Evolutionary conservation across 2,888 invertebrate genomes (phyloP).

Genomic region (Gryllus longicercus): DNA sequence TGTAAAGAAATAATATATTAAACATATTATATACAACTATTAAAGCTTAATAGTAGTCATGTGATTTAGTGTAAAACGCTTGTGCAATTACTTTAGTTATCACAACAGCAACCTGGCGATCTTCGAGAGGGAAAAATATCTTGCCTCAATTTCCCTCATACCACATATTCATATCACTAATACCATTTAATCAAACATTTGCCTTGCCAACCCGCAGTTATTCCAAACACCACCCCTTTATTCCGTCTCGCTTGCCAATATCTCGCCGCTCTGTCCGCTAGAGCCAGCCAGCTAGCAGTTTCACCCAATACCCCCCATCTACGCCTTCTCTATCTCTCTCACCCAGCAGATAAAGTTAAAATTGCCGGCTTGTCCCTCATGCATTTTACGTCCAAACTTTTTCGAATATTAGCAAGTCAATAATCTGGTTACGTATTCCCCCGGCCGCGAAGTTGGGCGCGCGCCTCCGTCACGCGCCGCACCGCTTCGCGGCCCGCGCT

Average conservation of each 20-base stretch:
- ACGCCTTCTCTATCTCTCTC: neutral
- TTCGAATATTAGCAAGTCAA: conserved; percentile 17
- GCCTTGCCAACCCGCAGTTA: neutral
- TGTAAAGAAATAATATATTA: too few species aligned
- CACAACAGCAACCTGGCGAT: too few species aligned
- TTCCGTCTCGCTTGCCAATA: neutral
- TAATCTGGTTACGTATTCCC: conserved; percentile 17
- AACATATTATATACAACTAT: too few species aligned
- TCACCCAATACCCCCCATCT: neutral
- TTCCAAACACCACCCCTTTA: neutral
- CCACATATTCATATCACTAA: too few species aligned
- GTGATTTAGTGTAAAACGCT: too few species aligned
- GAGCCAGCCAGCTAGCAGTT: neutral
- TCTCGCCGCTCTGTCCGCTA: neutral
- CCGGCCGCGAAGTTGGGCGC: neutral
- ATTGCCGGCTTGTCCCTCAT: conserved; percentile 10
- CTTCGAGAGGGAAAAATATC: too few species aligned
- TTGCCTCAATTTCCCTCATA: too few species aligned
- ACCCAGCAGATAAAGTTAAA: neutral
- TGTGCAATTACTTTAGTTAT: too few species aligned
- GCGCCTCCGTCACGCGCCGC: too few species aligned
- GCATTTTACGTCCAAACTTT: conserved; percentile 10
- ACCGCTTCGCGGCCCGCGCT: neutral
- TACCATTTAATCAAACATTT: neutral
- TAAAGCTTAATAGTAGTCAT: too few species aligned